Evolutionary conservation across 2,113 vertebrate species (phyloP).

Genomic region (Cyprinodon tularosa): DNA sequence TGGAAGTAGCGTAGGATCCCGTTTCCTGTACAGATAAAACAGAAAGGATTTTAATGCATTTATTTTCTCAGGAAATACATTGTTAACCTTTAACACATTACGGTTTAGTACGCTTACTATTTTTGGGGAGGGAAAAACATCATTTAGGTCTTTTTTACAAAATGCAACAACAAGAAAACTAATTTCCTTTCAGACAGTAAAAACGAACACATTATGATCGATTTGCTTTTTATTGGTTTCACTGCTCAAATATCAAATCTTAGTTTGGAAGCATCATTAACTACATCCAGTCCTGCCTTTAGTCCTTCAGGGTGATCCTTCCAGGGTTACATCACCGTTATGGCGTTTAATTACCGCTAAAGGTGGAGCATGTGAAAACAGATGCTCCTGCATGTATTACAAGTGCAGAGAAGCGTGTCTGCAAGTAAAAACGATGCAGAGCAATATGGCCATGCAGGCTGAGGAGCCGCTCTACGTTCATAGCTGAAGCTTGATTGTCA

Average conservation of each 20-base stretch:
- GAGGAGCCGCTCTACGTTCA: not conserved
- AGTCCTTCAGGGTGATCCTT: not conserved
- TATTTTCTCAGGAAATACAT: too few relatives aligned
- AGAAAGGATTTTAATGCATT: too few relatives aligned
- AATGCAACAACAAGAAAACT: not conserved
- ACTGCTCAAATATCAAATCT: not conserved
- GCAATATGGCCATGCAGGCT: too few relatives aligned
- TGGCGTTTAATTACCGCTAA: not conserved
- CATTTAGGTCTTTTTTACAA: constrained; percentile 39
- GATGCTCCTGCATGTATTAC: not conserved
- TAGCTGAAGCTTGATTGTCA: not conserved
- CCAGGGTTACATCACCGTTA: not conserved
- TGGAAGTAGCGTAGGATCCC: too few relatives aligned
- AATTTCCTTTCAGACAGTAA: not conserved
- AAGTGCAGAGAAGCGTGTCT: not conserved
- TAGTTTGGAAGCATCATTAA: not conserved
- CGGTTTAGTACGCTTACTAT: too few relatives aligned
- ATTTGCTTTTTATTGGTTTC: not conserved
- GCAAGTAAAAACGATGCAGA: too few relatives aligned
- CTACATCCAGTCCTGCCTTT: not conserved
- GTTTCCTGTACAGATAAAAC: too few relatives aligned
- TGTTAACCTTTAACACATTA: too few relatives aligned
- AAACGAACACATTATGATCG: too few relatives aligned
- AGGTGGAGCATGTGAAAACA: not conserved
- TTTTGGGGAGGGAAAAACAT: too few relatives aligned